Evolutionary conservation across 2,888 invertebrate species (phyloP), one percentile per base, ranked within the genome.

Genomic region (Ganaspis brasiliensis): DNA sequence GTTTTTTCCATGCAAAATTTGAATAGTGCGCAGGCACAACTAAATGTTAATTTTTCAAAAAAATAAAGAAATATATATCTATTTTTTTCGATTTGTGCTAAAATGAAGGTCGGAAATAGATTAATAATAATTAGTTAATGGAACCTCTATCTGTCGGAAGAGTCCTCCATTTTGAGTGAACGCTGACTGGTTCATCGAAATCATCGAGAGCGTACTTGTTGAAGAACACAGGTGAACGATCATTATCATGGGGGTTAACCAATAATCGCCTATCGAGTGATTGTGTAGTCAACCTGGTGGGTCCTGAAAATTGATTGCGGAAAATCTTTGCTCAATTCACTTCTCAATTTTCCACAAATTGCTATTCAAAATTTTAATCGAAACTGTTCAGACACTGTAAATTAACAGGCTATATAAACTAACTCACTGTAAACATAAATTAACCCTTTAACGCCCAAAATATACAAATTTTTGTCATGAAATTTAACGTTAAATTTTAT

Each of bases 141-240:
- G 37, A 37, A 81, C 79, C 81, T 71, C 75, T 21, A 35, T 76
- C 73, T 10, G 59, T 49, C 26, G 76, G 61, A 24, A 67, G 74
- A 5, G 80, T 73, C 35, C 72, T 73, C 87, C 87, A 87, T 37
- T 79, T 82, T 9, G 67, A 74, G 8, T 73, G 73, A 3, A 73
- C 72, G 56, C 82, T 70, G 57, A 86, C 86, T 72, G 85, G 35
- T 26, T 87, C 85, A 40, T 87, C 84, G 21, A 76, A 80, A 57
- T 84, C 85, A 71, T 94, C 94, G 71, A 95, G 91, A 0, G 95
- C 95, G 88, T 96, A 96, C 83, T 93, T 94, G 89, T 96, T 96
- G 87, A 94, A 95, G 55, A 95, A 92, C 45, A 96, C 94, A 0
- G 95, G 94, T 0, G 93, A 93, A 79, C 93, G 93, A 45, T 93